A percentile compares a stretch with the other conserved stretches of the same genome.
These are phyloP conservation scores for Heliangelus exortis DNA, from an alignment of 2,797 vertebrate genomes.

Conservation along the genomic window DNA sequence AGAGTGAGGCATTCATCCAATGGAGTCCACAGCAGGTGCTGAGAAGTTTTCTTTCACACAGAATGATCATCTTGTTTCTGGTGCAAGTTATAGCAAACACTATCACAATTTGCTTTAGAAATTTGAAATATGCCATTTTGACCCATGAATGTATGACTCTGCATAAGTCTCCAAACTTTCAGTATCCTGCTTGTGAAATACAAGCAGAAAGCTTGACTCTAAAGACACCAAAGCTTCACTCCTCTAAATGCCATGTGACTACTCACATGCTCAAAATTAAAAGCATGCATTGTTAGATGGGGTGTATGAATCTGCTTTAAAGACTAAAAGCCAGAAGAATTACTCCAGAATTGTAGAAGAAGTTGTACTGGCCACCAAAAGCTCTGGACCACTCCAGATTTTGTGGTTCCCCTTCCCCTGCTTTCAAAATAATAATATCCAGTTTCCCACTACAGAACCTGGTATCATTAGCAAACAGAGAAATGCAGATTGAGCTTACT, in stretches of 20 bases:
- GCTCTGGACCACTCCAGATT: background rate
- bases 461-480: background rate
- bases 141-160: background rate
- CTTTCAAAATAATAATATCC: background rate
- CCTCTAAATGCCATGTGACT: background rate
- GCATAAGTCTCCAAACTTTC: background rate
- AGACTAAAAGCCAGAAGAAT: background rate
- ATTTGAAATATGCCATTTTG: background rate
- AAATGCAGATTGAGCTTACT: slow-evolving; percentile 36
- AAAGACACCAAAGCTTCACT: background rate
- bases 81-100: background rate
- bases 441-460: background rate
- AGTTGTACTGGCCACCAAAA: background rate
- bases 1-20: background rate
- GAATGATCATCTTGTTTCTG: background rate
- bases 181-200: background rate
- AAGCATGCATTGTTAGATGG: background rate
- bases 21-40: background rate
- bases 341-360: background rate
- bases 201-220: background rate
- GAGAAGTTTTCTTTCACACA: background rate
- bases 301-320: background rate
- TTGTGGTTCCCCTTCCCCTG: background rate
- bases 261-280: background rate
- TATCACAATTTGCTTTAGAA: background rate